Base-by-base conservation (phyloP, 2,113 vertebrate species). In the Uria lomvia region DNA sequence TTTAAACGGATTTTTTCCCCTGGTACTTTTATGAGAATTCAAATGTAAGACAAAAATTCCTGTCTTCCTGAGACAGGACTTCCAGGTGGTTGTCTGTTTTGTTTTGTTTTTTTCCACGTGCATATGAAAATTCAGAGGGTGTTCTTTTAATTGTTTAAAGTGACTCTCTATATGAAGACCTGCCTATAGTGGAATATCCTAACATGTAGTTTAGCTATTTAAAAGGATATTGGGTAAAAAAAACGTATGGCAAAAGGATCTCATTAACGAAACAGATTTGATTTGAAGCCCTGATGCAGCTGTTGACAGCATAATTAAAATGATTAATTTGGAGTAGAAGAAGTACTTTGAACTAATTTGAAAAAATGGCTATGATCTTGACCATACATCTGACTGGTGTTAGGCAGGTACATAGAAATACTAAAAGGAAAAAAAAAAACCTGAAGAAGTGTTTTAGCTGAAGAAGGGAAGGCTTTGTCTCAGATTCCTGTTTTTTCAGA, bases 261-360 rank as follows among this genome's bases (percentile, higher is more conserved):
- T 97, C 92, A 89, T 97, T 97, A 97, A 97, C 2, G 17, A 95
- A 95, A 88, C 40, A 91, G 77, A 75, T 97, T 97, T 97, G 94
- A 97, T 96, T 91, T 96, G 97, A 97, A 97, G 87, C 92, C 83
- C 80, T 94, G 92, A 97, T 97, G 91, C 90, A 95, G 83, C 83
- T 96, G 95, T 96, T 98, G 97, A 98, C 96, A 97, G 92, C 89
- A 93, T 97, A 96, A 98, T 98, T 98, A 97, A 97, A 97, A 97
- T 98, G 94, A 98, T 98, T 98, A 96, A 97, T 98, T 95, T 97
- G 81, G 52, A 96, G 74, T 70, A 92, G 91, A 73, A 96, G 73
- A 23, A 94, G 52, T 95, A 94, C 91, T 98, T 97, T 96, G 95
- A 90, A 94, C 90, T 96, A 96, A 96, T 96, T 96, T 96, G 90